Percentiles rank a stretch among this genome's conserved stretches.
phyloP scores from a whole-genome alignment of 2,797 vertebrate species.

The Poeciliopsis gracilis region DNA sequence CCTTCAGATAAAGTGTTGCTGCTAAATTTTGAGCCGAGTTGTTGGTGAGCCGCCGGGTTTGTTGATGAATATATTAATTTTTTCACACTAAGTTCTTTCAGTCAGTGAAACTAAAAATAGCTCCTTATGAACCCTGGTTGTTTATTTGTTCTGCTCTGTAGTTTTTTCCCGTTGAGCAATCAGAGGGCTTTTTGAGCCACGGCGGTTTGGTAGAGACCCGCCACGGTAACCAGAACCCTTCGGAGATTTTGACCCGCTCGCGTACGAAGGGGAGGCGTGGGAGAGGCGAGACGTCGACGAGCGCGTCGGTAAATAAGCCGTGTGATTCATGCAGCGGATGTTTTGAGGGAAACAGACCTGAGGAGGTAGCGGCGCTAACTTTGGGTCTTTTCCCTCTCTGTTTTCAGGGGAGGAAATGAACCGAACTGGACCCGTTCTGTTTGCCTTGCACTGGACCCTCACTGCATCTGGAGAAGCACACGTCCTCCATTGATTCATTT shows the following conservation, averaged over 20 bases:
- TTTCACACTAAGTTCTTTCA: slow-evolving; percentile 20
- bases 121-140: slow-evolving; percentile 35
- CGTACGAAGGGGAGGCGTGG: slow-evolving; percentile 31
- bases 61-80: neutral
- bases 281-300: slow-evolving; percentile 28
- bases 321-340: slow-evolving; percentile 83
- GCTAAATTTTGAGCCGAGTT: no score
- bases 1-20: no score
- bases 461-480: slow-evolving; percentile 64
- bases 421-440: slow-evolving; percentile 69
- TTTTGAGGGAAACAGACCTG: slow-evolving; percentile 83
- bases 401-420: slow-evolving; percentile 60
- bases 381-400: slow-evolving; percentile 44
- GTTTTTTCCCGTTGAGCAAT: slow-evolving; percentile 46
- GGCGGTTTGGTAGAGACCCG: slow-evolving; percentile 57
- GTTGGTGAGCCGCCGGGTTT: neutral
- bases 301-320: slow-evolving; percentile 76
- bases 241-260: slow-evolving; percentile 52
- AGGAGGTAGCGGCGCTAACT: slow-evolving; percentile 73
- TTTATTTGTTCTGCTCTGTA: slow-evolving; percentile 64
- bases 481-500: slow-evolving; percentile 66
- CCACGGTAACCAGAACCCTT: slow-evolving; percentile 55
- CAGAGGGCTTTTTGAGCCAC: slow-evolving; percentile 65
- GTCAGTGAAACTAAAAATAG: slow-evolving; percentile 63
- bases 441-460: slow-evolving; percentile 51